phyloP scores from a whole-genome alignment of 2,113 vertebrate species.

The Lophochroa leadbeateri region DNA sequence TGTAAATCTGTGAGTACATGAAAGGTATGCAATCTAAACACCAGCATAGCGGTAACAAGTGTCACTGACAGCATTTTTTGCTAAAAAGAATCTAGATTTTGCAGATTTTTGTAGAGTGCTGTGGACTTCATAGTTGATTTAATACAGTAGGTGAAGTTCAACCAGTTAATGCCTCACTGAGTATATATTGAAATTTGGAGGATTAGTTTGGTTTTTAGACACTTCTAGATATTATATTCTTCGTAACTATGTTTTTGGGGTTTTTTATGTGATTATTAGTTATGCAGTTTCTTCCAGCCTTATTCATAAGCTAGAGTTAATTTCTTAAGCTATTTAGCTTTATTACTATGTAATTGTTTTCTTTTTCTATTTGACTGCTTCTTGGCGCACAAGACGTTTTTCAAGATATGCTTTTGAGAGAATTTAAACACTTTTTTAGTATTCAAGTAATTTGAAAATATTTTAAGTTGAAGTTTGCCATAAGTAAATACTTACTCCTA shows the following conservation, averaged over 20 bases:
- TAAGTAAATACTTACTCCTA: neutral
- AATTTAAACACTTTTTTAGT: neutral
- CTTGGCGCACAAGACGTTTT: neutral
- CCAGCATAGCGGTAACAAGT: accelerated
- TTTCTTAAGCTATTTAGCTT: neutral
- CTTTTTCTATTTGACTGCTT: neutral
- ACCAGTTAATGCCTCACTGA: neutral
- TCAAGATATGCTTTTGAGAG: neutral
- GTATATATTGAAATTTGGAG: neutral
- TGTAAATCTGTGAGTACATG: accelerated
- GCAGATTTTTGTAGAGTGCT: neutral
- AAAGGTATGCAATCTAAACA: neutral
- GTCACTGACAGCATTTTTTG: neutral
- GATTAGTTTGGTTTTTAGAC: neutral
- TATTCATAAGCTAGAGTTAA: neutral
- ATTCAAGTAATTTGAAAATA: neutral
- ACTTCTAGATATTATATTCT: neutral
- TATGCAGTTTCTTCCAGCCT: neutral
- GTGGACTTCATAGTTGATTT: neutral
- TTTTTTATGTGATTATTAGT: neutral
- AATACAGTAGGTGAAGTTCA: neutral
- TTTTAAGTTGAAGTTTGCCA: neutral
- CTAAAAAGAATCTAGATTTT: neutral
- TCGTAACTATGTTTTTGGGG: neutral
- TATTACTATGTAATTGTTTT: neutral